Evolutionary conservation across 2,797 vertebrate species (phyloP), one percentile per base, ranked within the genome.

Genomic region (Acestrorhynchus altus): DNA sequence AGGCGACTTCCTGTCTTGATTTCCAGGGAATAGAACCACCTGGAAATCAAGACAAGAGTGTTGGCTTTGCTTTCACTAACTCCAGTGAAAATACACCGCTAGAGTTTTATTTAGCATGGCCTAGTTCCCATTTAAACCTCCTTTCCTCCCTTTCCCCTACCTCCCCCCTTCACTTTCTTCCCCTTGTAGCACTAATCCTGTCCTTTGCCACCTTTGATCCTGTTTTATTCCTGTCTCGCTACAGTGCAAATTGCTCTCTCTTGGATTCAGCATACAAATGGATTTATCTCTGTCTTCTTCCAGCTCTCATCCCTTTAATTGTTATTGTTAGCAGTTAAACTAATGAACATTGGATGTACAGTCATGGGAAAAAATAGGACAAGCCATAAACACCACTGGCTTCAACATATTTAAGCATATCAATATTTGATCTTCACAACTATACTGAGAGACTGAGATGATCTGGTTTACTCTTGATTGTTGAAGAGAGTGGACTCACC

Each of bases 41-140:
- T 79, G 20, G 7, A 47, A 40, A 51, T 57, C 28, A 31, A 22
- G 46, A 47, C 31, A 26, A 13, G 49, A 39, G 26, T 71, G 18
- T n/a, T n/a, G n/a, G n/a, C n/a, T n/a, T 26, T 28, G 31, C 49
- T 44, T 64, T 24, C 20, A 18, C 42, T 54, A 28, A 46, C 24
- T 15, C 22, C 24, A 10, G 0, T 42, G 26, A 18, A 67, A 66
- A 57, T 31, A 35, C 15, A 75, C 16, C 18, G 26, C 65, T 22
- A 57, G 13, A 42, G 73, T 73, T 82, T 72, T 72, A 76, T 79
- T 76, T 76, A 82, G 46, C 44, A 39, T 68, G 68, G 31, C 61
- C 68, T 63, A 68, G 44, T 72, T 78, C 47, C 31, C 4, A 49
- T 74, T 72, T 52, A 78, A 78, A 71, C 66, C 28, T 35, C 22